Conservation (phyloP, 2,113 vertebrate species). For the Rynchops niger region DNA sequence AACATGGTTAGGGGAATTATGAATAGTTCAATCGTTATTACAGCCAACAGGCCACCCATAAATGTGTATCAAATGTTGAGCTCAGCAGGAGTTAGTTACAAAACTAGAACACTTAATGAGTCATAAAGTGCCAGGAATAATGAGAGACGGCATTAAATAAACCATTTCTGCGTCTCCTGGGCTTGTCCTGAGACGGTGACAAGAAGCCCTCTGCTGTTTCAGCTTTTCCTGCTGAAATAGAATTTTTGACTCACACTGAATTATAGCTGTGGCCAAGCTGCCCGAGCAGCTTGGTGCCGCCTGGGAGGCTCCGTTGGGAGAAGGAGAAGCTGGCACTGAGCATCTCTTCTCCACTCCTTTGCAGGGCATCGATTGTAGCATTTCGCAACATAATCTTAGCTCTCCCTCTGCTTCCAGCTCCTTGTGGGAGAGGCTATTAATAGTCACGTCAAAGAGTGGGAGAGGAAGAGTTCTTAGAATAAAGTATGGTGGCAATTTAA, state of each 20-base stretch:
- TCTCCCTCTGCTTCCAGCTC: neutral
- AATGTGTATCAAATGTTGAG: conserved; percentile 58
- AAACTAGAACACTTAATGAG: conserved; percentile 61
- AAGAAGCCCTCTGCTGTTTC: conserved; percentile 48
- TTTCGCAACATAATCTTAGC: neutral
- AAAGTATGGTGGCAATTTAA: neutral
- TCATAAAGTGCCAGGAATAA: conserved; percentile 47
- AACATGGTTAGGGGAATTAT: conserved; percentile 24
- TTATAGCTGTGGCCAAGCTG: neutral
- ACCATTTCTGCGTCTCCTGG: conserved; percentile 37
- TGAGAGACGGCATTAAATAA: conserved; percentile 48
- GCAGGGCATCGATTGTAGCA: neutral
- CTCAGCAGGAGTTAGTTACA: conserved; percentile 58
- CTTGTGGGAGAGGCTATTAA: neutral
- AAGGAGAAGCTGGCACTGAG: neutral
- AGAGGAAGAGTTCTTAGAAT: neutral
- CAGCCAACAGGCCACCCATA: conserved; percentile 39
- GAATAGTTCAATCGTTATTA: conserved; percentile 24
- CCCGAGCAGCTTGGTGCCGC: neutral
- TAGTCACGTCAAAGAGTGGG: neutral
- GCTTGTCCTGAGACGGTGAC: neutral
- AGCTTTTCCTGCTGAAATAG: conserved; percentile 36
- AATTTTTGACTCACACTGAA: neutral
- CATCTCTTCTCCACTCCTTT: neutral
- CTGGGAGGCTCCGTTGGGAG: neutral